phyloP scores from a whole-genome alignment of 2,113 vertebrate genomes.

The Myanophis thanlyinensis region DNA sequence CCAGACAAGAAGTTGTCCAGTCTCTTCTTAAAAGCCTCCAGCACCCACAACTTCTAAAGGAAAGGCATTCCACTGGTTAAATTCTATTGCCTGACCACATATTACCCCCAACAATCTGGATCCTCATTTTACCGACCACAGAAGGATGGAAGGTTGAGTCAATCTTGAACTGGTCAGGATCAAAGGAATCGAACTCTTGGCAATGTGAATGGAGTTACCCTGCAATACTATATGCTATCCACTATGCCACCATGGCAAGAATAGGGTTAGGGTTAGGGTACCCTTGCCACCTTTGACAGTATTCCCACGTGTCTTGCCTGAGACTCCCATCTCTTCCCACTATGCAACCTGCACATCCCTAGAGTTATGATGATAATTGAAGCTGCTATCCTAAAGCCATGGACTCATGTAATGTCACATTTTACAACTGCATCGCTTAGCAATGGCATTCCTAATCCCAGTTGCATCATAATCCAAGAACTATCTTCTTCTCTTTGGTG shows the following conservation, averaged over 20 bases:
- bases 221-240: no score
- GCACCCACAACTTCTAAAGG: neutral
- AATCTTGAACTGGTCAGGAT: neutral
- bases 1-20: neutral
- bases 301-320: neutral
- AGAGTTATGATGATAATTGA: neutral
- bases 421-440: no score
- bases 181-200: neutral
- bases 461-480: no score
- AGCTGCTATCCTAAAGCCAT: no score
- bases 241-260: neutral
- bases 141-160: neutral
- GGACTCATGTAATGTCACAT: no score
- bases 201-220: no score
- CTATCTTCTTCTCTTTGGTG: no score
- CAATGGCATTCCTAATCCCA: no score
- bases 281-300: no score
- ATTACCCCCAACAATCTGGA: no score
- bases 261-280: no score
- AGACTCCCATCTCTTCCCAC: neutral
- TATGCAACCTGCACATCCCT: neutral
- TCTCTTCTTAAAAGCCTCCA: neutral
- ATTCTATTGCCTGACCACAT: neutral
- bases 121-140: neutral
- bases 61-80: neutral